Base-by-base conservation (phyloP, 2,888 invertebrate genomes). In the Brachyptera putata region DNA sequence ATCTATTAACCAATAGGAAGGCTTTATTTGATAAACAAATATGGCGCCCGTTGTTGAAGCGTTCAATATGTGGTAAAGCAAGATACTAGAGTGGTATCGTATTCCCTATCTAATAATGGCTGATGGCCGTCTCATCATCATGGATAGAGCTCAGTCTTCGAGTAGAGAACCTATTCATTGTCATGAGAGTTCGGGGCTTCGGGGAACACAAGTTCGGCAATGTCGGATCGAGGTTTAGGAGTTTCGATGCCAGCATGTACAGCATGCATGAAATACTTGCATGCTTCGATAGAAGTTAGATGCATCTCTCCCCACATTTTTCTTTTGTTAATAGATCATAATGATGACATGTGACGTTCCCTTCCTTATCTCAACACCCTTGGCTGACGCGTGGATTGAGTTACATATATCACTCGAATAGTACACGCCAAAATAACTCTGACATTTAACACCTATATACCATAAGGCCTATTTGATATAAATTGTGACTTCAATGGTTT, bases 281-380 rank as follows among this genome's bases (percentile, higher is more conserved):
- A n/a, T n/a, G n/a, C n/a, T n/a, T n/a, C n/a, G n/a, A n/a, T n/a
- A n/a, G n/a, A n/a, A n/a, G n/a, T n/a, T n/a, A n/a, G n/a, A n/a
- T n/a, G n/a, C n/a, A n/a, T n/a, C n/a, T 4, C 13, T 3, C 3
- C 14, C 39, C n/a, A n/a, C n/a, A n/a, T 53, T 36, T 36, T 36
- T 53, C 53, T 53, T 36, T 53, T 36, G 53, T 53, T 53, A 30
- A 36, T 36, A 34, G 36, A 53, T 46, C 2, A 34, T 50, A 36
- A 53, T 34, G 53, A 53, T 34, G 53, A 36, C 53, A 34, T 16
- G 16, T 16, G 11, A 18, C 36, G n/a, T n/a, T n/a, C n/a, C n/a
- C n/a, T n/a, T n/a, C n/a, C n/a, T n/a, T n/a, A n/a, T n/a, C n/a
- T n/a, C n/a, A n/a, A n/a, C n/a, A n/a, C n/a, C n/a, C n/a, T n/a